Percentiles rank a stretch among this genome's conserved stretches.
phyloP scores from a whole-genome alignment of 2,113 vertebrate species.

The Ageneiosus marmoratus region DNA sequence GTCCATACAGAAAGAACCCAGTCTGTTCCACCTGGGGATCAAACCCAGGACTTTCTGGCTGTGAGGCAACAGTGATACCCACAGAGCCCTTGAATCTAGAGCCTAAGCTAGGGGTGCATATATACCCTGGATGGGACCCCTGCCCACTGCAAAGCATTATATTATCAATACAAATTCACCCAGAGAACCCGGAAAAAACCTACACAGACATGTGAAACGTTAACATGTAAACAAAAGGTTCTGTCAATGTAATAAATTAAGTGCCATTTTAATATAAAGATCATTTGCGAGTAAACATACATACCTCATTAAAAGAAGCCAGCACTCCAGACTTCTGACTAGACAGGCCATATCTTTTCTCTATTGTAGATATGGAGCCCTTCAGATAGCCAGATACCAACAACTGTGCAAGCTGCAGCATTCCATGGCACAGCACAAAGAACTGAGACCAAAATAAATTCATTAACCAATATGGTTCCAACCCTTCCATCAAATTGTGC shows the following conservation, averaged over 20 bases:
- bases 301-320: constrained; percentile 88
- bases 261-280: not conserved
- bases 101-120: not conserved
- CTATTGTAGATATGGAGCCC: constrained; percentile 92
- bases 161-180: not conserved
- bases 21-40: no score
- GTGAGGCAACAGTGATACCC: no score
- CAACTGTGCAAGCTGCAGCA: constrained; percentile 87
- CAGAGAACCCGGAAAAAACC: not conserved
- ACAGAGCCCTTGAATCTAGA: no score
- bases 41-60: no score
- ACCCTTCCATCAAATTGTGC: not conserved
- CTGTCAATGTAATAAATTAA: not conserved
- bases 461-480: not conserved
- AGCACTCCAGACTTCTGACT: constrained; percentile 88
- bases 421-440: constrained; percentile 88
- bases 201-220: not conserved
- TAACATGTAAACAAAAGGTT: no score
- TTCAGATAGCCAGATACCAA: constrained; percentile 90
- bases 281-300: not conserved
- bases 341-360: constrained; percentile 88
- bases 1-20: no score
- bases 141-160: not conserved
- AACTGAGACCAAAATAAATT: constrained; percentile 70
- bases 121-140: not conserved